Evolutionary conservation across 2,888 invertebrate genomes (phyloP).

Genomic region (Frankliniella fusca): DNA sequence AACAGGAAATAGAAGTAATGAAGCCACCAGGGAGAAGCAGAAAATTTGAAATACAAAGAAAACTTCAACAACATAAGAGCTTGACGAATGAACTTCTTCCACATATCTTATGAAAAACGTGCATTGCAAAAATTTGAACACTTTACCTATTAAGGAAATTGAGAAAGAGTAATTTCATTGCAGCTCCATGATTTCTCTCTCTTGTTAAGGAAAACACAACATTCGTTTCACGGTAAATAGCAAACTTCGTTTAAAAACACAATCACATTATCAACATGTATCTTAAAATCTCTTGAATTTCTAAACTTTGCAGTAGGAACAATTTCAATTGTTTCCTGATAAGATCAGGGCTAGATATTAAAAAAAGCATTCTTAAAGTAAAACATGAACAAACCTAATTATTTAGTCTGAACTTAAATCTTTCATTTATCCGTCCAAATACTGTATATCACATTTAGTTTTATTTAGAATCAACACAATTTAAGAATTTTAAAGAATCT

Average conservation of each 20-base stretch:
- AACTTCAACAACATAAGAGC: neutral
- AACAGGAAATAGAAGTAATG: neutral
- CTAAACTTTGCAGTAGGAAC: neutral
- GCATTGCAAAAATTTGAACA: too few species aligned
- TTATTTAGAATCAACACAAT: slow-evolving; percentile 19
- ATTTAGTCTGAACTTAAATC: neutral
- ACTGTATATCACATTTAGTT: slow-evolving; percentile 13
- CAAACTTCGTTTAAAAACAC: neutral
- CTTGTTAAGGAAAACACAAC: neutral
- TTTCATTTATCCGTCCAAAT: slow-evolving; percentile 3
- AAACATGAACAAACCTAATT: neutral
- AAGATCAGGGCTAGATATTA: neutral
- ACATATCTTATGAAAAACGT: too few species aligned
- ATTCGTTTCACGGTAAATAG: neutral
- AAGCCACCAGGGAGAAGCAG: neutral
- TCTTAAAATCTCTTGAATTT: neutral
- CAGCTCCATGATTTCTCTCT: neutral
- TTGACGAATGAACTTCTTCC: neutral
- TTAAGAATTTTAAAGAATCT: neutral
- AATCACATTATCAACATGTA: neutral
- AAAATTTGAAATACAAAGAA: neutral
- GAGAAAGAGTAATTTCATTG: neutral
- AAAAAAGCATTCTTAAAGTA: neutral
- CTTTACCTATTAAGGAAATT: too few species aligned
- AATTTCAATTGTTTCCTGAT: neutral